Base-by-base conservation (phyloP, 2,113 vertebrate genomes). In the Nicator chloris region DNA sequence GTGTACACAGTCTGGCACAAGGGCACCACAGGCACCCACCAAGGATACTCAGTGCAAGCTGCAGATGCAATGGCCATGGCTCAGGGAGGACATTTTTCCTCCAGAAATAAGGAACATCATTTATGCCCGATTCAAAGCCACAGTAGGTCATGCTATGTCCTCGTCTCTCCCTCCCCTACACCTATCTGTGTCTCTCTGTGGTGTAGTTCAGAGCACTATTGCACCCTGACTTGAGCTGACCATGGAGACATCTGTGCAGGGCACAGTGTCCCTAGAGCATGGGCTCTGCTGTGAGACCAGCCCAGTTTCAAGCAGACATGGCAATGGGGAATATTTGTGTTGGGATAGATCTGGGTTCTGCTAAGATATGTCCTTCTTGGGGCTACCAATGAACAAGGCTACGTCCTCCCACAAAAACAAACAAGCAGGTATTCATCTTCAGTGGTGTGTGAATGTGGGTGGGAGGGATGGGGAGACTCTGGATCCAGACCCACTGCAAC, bases 161-260 rank as follows among this genome's bases (percentile, higher is more conserved):
- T 39, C 0, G 0, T 66, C 37, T 76, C 35, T 82, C 28, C 23
- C 27, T 53, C 4, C 37, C 24, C 31, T 75, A 5, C 13, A 28
- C 17, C 15, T 49, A 5, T 49, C 44, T 45, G 53, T 7, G 10
- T 33, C 44, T 72, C 35, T 24, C 69, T 65, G 45, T 15, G n/a
- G 14, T 73, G 37, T 21, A 37, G 54, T 24, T 86, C n/a, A 80
- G 40, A 77, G 37, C 15, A 75, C 35, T 26, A 31, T 27, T 86
- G 35, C 53, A 53, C 49, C 23, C 57, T 2, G 6, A 40, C 4
- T 79, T 84, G 73, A n/a, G 23, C 14, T 88, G 10, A 24, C 26
- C 5, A 3, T 21, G 40, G 31, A 44, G 57, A 60, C 5, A 45
- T 15, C 31, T 28, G 26, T 65, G 31, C 31, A 71, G 47, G 40